Evolutionary conservation across 2,113 vertebrate genomes (phyloP), one percentile per base, ranked within the genome.

Genomic region (Hylia prasina): DNA sequence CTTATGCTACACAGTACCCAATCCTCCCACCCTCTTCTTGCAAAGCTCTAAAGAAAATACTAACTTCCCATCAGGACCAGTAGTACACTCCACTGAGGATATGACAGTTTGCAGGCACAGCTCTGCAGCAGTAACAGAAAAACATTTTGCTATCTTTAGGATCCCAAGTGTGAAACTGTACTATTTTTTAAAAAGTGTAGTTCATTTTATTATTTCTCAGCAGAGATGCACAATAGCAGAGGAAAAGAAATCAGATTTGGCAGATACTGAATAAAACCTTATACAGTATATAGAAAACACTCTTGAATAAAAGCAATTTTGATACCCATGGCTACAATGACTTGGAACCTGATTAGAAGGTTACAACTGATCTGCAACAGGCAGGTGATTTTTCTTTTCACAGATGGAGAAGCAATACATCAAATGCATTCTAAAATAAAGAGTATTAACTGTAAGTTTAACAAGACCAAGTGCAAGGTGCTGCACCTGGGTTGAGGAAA

Each of bases 121-220:
- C 47, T 69, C 70, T 65, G 19, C 40, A 84, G 51, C n/a, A 78
- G 42, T 56, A 89, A 58, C 72, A 95, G 40, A 80, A 89, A 80
- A 90, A 58, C 47, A 63, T 79, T 82, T 66, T 81, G 72, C 77
- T 95, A 82, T 92, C 79, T 95, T 93, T 78, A 94, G 65, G 42
- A 69, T 65, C 64, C 9, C 24, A 87, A 82, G 63, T n/a, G 54
- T n/a, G 70, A 90, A 91, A 68, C 21, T 40, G 37, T 9, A 77
- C 60, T 72, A 73, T 91, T 85, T 93, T 87, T 48, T 3, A 85
- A 45, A 28, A 77, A 66, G 35, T 37, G 7, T 40, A 78, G 89
- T 61, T 39, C 2, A 0, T 65, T 72, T 73, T 77, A 84, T 80
- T 66, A 60, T 60, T 94, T 96, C 76, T 64, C 76, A 86, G 71